Evolutionary conservation across 2,888 invertebrate species (phyloP), one percentile per base, ranked within the genome.

Genomic region (Adineta ricciae): DNA sequence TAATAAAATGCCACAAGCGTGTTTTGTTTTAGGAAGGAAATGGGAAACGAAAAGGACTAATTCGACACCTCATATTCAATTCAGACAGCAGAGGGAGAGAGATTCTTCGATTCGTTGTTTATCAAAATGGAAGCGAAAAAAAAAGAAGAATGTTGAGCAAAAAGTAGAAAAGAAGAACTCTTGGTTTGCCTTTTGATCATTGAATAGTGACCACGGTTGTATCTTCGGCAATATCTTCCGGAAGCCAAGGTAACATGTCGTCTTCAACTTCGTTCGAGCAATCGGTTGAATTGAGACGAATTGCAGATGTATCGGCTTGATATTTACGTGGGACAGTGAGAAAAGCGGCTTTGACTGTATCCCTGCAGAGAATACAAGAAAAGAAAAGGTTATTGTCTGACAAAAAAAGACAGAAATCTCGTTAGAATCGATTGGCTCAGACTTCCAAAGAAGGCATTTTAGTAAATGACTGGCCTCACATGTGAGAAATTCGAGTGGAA

Each of bases 391-490:
- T n/a, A n/a, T n/a, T n/a, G n/a, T n/a, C n/a, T n/a, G n/a, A n/a
- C n/a, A n/a, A n/a, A n/a, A 73, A 38, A 5, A n/a, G 4, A n/a
- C 21, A 2, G n/a, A 54, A 2, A 27, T 14, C 32, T 64, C 7
- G 16, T 3, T 19, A 16, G 19, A n/a, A 78, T 36, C 5, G 41
- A 78, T 41, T 78, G 78, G 78, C 38, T 78, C 41, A 78, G 78
- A 78, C 78, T 78, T 78, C 78, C 78, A 38, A 41, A 41, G 78
- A 78, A 78, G 78, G 78, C 78, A 78, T 41, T 78, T n/a, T 38
- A 4, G 9, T 24, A 24, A 78, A 64, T 64, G 64, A 64, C 64
- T 64, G 64, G 64, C 32, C 78, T 78, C 41, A 78, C 78, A 78
- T 78, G 38, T 78, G 78, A 78, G 64, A 78, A 11, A 78, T 78